A percentile compares a stretch with the other conserved stretches of the same genome.
These are phyloP conservation scores for Melanotaenia parkinsoni DNA, from an alignment of 2,797 vertebrate species.

Conservation along the genomic window DNA sequence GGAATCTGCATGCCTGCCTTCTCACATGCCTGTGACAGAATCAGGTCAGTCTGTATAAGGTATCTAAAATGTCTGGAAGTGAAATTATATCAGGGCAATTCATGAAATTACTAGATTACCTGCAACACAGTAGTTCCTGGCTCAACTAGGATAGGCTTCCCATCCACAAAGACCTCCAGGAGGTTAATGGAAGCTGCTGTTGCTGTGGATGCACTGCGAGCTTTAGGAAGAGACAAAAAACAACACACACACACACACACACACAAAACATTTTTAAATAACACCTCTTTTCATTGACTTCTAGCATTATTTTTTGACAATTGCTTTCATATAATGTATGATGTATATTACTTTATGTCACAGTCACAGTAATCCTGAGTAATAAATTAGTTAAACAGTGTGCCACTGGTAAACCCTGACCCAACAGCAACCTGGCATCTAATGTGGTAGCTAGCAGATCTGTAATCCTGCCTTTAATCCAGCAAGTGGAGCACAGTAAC, in stretches of 20 bases:
- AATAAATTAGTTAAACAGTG: neutral
- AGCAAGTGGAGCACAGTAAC: conserved; percentile 27
- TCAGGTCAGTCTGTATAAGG: conserved; percentile 8
- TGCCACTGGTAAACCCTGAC: conserved; percentile 10
- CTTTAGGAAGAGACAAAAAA: conserved; percentile 63
- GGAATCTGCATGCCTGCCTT: conserved; percentile 95
- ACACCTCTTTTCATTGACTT: no score
- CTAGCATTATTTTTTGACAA: no score
- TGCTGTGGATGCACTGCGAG: conserved; percentile 72
- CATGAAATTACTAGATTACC: conserved; percentile 67
- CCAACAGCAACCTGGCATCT: conserved; percentile 46
- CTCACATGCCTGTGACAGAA: conserved; percentile 88
- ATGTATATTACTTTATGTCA: neutral
- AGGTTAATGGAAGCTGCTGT: conserved; percentile 85
- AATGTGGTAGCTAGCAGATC: conserved; percentile 34
- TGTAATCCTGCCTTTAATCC: conserved; percentile 70
- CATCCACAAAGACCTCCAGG: conserved; percentile 92
- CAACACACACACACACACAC: no score
- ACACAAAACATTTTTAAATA: no score
- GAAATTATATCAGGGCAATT: neutral
- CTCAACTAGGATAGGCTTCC: conserved; percentile 88
- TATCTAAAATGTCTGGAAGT: neutral
- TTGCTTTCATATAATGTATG: neutral
- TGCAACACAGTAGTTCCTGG: conserved; percentile 92
- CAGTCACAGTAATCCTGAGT: neutral